A percentile compares a stretch with the other conserved stretches of the same genome.
Evolutionary conservation across 1,140 invertebrate species (phyloP).

Genomic region (Achatina immaculata): DNA sequence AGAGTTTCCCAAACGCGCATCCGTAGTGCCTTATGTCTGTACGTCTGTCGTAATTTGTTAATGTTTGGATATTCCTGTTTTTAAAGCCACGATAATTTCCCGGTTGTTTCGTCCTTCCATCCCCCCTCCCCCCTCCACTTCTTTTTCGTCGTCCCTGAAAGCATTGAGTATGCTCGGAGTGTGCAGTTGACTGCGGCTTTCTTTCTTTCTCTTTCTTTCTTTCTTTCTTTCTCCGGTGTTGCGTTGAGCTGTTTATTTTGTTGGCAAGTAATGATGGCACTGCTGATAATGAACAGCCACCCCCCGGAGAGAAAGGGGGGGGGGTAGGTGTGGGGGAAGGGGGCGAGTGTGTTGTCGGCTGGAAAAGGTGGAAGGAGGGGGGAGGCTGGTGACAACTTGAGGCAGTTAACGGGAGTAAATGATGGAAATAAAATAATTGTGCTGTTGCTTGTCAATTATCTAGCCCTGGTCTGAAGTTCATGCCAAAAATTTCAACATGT

Average conservation of each 20-base stretch:
- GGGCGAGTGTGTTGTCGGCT: neutral
- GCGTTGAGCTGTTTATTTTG: neutral
- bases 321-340: too few relatives aligned
- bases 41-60: neutral
- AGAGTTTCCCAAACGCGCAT: neutral
- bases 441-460: neutral
- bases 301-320: too few relatives aligned
- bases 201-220: neutral
- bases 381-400: neutral
- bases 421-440: constrained; percentile 6
- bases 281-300: neutral
- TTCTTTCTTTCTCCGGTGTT: neutral
- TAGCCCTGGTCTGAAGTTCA: neutral
- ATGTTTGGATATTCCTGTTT: neutral
- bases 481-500: neutral
- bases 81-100: neutral
- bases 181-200: too few relatives aligned
- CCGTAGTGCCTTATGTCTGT: neutral
- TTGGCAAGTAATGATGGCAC: neutral
- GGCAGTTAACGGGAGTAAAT: neutral
- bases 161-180: neutral
- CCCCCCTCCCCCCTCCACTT: too few relatives aligned
- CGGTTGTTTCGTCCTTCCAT: neutral
- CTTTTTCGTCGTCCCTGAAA: too few relatives aligned
- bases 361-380: too few relatives aligned